Evolutionary conservation across 2,888 invertebrate species (phyloP).

Genomic region (Xanthorhoe spadicearia): DNA sequence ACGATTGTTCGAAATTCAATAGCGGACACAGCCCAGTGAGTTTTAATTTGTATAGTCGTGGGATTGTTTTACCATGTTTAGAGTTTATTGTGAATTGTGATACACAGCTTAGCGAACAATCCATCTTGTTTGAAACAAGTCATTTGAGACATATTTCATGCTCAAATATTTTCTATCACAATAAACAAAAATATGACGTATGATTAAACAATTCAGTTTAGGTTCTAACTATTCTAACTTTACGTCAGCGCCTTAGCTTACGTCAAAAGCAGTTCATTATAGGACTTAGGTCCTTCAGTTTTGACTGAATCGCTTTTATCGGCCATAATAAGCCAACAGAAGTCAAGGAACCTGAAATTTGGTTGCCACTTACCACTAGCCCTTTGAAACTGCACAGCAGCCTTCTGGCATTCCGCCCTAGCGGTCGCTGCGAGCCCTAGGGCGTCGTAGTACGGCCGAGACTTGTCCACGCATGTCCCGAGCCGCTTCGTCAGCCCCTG

Average conservation of each 20-base stretch:
- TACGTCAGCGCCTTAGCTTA: too few relatives aligned
- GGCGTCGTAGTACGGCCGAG: slow-evolving; percentile 95
- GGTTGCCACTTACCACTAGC: slow-evolving; percentile 88
- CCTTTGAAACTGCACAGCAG: slow-evolving; percentile 95
- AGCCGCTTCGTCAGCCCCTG: slow-evolving; percentile 92
- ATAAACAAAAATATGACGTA: too few relatives aligned
- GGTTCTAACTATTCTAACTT: too few relatives aligned
- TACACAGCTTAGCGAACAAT: neutral
- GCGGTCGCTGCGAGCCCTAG: slow-evolving; percentile 90
- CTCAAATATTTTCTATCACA: too few relatives aligned
- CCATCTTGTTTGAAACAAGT: neutral
- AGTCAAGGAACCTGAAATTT: too few relatives aligned
- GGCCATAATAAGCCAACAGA: too few relatives aligned
- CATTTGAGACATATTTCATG: too few relatives aligned
- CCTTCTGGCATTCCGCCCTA: slow-evolving; percentile 93
- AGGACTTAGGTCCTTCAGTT: too few relatives aligned
- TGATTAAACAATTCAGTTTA: too few relatives aligned
- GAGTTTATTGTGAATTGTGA: slow-evolving; percentile 4
- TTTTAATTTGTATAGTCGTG: slow-evolving; percentile 14
- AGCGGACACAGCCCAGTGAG: neutral
- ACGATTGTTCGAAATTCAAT: slow-evolving; percentile 5
- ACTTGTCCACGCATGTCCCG: slow-evolving; percentile 94
- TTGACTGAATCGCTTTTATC: too few relatives aligned
- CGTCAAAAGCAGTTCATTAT: too few relatives aligned
- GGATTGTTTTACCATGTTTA: slow-evolving; percentile 12